These are phyloP conservation scores for Deilephila elpenor DNA, from an alignment of 2,888 invertebrate genomes.

Conservation along the genomic window DNA sequence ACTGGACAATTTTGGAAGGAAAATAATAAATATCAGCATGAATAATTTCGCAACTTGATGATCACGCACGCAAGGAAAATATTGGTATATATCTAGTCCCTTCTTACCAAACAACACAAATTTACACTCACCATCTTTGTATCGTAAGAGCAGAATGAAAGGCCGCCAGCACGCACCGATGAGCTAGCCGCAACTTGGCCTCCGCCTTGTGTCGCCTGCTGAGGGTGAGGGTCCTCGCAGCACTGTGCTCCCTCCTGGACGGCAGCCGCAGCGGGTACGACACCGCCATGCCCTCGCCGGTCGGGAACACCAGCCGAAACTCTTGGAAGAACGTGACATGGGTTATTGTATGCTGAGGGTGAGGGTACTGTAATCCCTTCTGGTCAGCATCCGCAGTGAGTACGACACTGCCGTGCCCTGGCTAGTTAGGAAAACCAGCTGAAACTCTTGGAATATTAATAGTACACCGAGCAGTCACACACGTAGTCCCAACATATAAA, in stretches of 20 bases:
- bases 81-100: too few species aligned
- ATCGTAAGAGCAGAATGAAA: constrained; percentile 65
- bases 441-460: constrained; percentile 63
- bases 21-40: too few species aligned
- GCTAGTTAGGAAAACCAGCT: constrained; percentile 78
- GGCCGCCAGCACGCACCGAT: constrained; percentile 70
- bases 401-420: constrained; percentile 78
- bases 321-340: constrained; percentile 54
- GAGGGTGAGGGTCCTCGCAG: constrained; percentile 76
- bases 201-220: constrained; percentile 78
- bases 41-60: too few species aligned
- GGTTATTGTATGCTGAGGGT: constrained; percentile 60
- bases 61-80: too few species aligned
- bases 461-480: too few species aligned
- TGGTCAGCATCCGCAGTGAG: constrained; percentile 72
- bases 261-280: constrained; percentile 77
- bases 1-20: too few species aligned
- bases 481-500: too few species aligned
- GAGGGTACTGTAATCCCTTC: constrained; percentile 72
- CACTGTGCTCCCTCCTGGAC: constrained; percentile 72
- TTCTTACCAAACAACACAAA: background rate
- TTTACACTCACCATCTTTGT: constrained; percentile 56
- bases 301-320: constrained; percentile 80
- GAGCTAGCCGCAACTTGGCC: constrained; percentile 72
- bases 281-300: constrained; percentile 74